Evolutionary conservation across 37 sponge, comb jelly and placozoan species (phyloP).

Genomic region (Eunapius fragilis): DNA sequence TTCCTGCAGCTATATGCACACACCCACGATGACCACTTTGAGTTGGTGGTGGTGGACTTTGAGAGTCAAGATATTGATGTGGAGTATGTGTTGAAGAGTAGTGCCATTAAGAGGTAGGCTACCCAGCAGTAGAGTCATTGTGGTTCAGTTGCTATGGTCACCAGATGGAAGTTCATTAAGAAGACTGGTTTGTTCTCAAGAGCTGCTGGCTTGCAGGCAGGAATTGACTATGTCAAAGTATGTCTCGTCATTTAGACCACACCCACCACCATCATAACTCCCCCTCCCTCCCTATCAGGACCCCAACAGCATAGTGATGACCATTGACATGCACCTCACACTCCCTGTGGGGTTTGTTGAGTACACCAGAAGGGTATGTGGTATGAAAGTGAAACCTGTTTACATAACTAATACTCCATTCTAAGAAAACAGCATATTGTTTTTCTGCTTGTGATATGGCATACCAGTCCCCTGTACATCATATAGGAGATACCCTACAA

Average conservation of each 20-base stretch:
- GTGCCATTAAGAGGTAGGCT: constrained; percentile 26
- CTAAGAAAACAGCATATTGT: no score
- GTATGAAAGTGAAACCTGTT: no score
- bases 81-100: background rate
- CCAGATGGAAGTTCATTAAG: constrained; percentile 47
- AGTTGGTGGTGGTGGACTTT: constrained; percentile 71
- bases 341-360: constrained; percentile 64
- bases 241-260: constrained; percentile 4
- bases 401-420: no score
- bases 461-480: no score
- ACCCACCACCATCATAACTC: background rate
- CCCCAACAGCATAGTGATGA: constrained; percentile 72
- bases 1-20: constrained; percentile 24
- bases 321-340: constrained; percentile 76
- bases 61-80: constrained; percentile 69
- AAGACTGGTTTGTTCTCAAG: constrained; percentile 50
- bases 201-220: constrained; percentile 69
- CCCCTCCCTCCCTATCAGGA: constrained; percentile 15
- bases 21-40: constrained; percentile 60
- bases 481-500: no score
- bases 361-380: constrained; percentile 52
- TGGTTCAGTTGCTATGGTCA: background rate
- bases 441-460: no score
- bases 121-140: background rate
- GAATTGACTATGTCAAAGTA: constrained; percentile 63